Evolutionary conservation across 2,113 vertebrate genomes (phyloP).

Genomic region (Sinocyclocheilus anophthalmus): DNA sequence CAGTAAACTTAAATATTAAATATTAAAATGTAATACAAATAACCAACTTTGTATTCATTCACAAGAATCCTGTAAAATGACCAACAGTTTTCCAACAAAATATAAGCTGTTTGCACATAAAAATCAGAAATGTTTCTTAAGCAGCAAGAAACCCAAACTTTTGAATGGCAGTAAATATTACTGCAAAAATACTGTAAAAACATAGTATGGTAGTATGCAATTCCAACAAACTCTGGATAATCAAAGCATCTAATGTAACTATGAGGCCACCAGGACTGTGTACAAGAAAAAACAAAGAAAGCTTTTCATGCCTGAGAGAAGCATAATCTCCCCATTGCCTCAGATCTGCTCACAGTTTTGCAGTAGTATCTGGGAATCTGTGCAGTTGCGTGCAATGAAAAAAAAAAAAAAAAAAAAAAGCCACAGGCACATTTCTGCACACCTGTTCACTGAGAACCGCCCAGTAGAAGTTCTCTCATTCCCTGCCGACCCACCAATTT

Average conservation of each 20-base stretch:
- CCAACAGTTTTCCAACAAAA: not conserved
- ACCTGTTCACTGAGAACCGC: conserved; percentile 92
- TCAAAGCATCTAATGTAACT: not conserved
- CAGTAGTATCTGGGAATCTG: conserved; percentile 85
- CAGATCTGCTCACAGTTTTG: conserved; percentile 95
- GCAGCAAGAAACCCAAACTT: not conserved
- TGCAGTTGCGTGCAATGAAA: conserved; percentile 96
- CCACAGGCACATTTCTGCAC: conserved; percentile 98
- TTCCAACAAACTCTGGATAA: not conserved
- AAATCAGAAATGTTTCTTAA: not conserved
- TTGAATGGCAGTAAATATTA: not conserved
- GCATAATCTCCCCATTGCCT: conserved; percentile 85
- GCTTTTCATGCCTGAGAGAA: not conserved
- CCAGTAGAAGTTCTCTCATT: conserved; percentile 96
- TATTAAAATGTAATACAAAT: too few relatives aligned
- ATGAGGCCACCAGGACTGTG: not conserved
- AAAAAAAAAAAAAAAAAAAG: too few relatives aligned
- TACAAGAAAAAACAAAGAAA: too few relatives aligned
- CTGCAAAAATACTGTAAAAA: not conserved
- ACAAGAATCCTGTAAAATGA: too few relatives aligned
- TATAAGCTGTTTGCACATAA: not conserved
- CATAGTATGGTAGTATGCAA: not conserved
- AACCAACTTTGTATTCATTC: too few relatives aligned
- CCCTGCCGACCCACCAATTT: conserved; percentile 96
- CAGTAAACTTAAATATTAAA: not conserved